phyloP scores from a whole-genome alignment of 2,113 vertebrate species.

The Alectura lathami region DNA sequence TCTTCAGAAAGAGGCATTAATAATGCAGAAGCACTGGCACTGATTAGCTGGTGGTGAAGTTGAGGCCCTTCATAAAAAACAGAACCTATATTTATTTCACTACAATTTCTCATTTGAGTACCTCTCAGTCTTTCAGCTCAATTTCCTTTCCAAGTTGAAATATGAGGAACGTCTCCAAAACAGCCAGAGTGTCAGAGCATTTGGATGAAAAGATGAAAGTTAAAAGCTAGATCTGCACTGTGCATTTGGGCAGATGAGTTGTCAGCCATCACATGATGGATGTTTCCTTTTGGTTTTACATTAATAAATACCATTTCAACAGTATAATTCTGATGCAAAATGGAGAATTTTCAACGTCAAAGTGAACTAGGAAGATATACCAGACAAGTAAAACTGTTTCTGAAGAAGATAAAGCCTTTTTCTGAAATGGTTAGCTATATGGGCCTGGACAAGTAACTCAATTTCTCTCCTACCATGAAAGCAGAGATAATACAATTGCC shows the following conservation, averaged over 20 bases:
- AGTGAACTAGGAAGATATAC: background rate
- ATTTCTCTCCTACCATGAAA: background rate
- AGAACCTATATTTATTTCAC: background rate
- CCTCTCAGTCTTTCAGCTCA: background rate
- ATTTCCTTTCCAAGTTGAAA: constrained; percentile 12
- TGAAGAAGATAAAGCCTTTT: background rate
- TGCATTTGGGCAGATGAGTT: background rate
- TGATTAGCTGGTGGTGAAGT: background rate
- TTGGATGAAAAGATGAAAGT: background rate
- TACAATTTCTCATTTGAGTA: background rate
- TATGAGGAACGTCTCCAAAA: background rate
- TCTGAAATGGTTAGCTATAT: background rate
- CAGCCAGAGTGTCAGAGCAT: background rate
- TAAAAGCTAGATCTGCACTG: background rate
- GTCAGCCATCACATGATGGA: background rate
- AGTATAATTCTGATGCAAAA: background rate
- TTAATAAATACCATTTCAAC: background rate
- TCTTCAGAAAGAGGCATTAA: background rate
- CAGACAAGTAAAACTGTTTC: background rate
- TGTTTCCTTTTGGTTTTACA: background rate
- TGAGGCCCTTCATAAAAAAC: background rate
- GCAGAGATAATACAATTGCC: background rate
- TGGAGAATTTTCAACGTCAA: background rate
- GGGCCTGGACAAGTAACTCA: background rate
- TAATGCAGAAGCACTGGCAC: background rate